Conservation (phyloP, 2,113 vertebrate genomes). For the Ammodytes marinus region DNA sequence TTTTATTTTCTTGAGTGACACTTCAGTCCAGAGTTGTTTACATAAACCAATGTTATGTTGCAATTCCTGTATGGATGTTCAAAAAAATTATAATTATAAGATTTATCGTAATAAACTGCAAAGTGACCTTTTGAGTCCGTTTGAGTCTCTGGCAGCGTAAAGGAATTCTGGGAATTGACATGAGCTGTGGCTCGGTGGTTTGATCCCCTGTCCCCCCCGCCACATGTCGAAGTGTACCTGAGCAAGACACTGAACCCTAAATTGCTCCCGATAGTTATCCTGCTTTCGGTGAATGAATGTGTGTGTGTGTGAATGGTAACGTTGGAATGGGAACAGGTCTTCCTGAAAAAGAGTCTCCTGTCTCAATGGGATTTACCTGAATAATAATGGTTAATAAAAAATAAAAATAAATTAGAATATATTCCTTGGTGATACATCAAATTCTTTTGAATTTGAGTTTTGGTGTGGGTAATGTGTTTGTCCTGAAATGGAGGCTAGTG, state of each 20-base stretch:
- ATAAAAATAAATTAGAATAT: not conserved
- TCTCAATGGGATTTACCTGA: no score
- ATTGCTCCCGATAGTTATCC: no score
- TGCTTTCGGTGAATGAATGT: no score
- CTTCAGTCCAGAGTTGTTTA: slow-evolving; percentile 79
- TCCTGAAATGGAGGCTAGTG: no score
- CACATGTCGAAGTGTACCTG: no score
- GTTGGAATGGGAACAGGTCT: no score
- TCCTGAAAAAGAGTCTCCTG: no score
- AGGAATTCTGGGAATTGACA: not conserved
- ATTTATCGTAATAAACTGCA: slow-evolving; percentile 86
- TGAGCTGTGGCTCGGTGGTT: not conserved
- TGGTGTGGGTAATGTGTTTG: no score
- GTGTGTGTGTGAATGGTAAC: no score
- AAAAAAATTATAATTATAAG: slow-evolving; percentile 58
- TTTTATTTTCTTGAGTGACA: slow-evolving; percentile 63
- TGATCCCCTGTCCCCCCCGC: no score
- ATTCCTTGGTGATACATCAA: not conserved
- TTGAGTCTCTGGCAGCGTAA: slow-evolving; percentile 46
- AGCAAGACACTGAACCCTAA: no score
- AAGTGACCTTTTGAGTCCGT: slow-evolving; percentile 72
- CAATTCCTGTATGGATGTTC: slow-evolving; percentile 80
- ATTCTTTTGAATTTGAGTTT: not conserved
- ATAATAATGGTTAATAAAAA: no score
- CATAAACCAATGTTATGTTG: slow-evolving; percentile 75